Evolutionary conservation across 2,797 vertebrate species (phyloP).

Genomic region (Phyllotis vaccarum): DNA sequence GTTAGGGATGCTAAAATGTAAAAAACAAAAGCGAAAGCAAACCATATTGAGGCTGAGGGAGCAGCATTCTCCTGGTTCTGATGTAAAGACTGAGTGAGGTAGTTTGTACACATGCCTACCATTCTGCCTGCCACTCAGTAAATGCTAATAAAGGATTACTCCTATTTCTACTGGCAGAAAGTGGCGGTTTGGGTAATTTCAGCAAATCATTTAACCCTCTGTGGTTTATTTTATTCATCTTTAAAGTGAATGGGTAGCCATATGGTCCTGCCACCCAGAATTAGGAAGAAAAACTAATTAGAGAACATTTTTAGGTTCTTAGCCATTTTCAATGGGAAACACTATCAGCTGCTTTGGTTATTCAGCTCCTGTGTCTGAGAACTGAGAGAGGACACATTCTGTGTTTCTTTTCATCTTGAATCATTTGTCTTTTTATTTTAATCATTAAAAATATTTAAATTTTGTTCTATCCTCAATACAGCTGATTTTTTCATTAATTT

Average conservation of each 20-base stretch:
- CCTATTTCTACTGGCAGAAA: constrained; percentile 65
- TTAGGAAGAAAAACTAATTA: constrained; percentile 72
- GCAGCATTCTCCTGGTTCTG: not conserved
- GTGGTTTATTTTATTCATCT: constrained; percentile 69
- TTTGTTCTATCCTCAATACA: constrained; percentile 8
- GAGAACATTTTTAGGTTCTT: constrained; percentile 54
- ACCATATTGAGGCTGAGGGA: not conserved
- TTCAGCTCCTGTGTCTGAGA: constrained; percentile 46
- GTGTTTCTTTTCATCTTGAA: constrained; percentile 46
- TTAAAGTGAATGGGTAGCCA: constrained; percentile 73
- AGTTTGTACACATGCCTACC: constrained; percentile 6
- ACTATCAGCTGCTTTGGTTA: constrained; percentile 48
- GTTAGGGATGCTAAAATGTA: constrained; percentile 37
- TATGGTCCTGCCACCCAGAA: constrained; percentile 63
- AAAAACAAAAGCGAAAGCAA: not conserved
- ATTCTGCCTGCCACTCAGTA: constrained; percentile 43
- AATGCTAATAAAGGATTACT: constrained; percentile 53
- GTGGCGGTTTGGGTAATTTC: constrained; percentile 65
- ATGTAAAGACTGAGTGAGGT: constrained; percentile 11
- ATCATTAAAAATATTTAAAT: not conserved
- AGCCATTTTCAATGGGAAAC: constrained; percentile 60
- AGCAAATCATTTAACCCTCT: constrained; percentile 67
- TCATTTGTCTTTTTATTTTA: constrained; percentile 58
- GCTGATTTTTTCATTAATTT: constrained; percentile 19
- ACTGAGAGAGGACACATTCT: constrained; percentile 60